A percentile compares a stretch with the other conserved stretches of the same genome.
These are phyloP conservation scores for Rynchops niger DNA, from an alignment of 2,113 vertebrate species.

Conservation along the genomic window DNA sequence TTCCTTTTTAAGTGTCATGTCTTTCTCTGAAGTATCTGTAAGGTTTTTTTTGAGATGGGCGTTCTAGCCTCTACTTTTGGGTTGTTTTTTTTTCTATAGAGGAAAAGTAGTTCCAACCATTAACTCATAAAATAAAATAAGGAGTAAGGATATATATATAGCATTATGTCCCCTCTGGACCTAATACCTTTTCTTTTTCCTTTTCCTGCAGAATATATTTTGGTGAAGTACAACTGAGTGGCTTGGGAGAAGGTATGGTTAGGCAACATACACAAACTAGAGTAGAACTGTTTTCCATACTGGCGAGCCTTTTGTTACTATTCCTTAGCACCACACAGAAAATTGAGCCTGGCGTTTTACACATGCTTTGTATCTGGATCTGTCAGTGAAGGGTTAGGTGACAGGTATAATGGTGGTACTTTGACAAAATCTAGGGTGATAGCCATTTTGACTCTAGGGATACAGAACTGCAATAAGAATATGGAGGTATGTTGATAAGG, in stretches of 20 bases:
- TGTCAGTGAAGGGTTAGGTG: neutral
- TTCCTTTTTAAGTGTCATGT: neutral
- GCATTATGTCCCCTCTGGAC: neutral
- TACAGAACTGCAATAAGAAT: neutral
- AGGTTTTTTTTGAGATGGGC: neutral
- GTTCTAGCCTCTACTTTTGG: neutral
- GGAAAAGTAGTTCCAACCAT: neutral
- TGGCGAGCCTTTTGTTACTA: neutral
- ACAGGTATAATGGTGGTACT: neutral
- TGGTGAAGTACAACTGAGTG: conserved; percentile 95
- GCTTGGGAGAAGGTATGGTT: conserved; percentile 93
- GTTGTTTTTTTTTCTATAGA: neutral
- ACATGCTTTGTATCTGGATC: neutral
- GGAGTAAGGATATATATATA: neutral
- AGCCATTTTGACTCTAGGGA: neutral
- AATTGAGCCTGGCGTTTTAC: neutral
- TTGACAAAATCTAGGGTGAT: neutral
- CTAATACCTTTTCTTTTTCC: neutral
- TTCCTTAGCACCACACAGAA: neutral
- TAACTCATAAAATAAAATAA: neutral
- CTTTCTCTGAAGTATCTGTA: neutral
- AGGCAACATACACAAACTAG: neutral
- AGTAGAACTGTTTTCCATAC: neutral
- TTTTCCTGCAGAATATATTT: conserved; percentile 91
- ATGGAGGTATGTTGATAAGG: neutral